Evolutionary conservation across 2,113 vertebrate genomes (phyloP).

Genomic region (Hippocampus barbouri): DNA sequence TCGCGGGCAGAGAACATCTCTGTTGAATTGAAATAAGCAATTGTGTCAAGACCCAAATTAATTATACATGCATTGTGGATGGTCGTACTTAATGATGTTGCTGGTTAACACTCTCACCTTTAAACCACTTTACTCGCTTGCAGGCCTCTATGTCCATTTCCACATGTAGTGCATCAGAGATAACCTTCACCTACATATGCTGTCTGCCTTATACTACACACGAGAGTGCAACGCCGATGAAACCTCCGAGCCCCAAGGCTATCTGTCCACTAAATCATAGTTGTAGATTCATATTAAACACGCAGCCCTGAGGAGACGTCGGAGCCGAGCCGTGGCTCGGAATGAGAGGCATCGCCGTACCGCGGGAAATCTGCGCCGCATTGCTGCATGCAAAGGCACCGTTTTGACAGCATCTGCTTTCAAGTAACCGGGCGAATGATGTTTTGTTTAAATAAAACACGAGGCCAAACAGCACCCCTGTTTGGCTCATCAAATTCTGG

Average conservation of each 20-base stretch:
- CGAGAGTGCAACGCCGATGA: slow-evolving; percentile 22
- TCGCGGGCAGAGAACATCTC: slow-evolving; percentile 10
- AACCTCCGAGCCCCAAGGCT: slow-evolving; percentile 41
- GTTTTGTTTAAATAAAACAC: not conserved
- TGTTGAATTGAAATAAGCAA: slow-evolving; percentile 57
- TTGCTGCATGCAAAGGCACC: slow-evolving; percentile 22
- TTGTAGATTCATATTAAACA: slow-evolving; percentile 59
- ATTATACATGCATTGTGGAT: not conserved
- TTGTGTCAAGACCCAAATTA: slow-evolving; percentile 42
- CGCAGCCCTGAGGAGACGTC: slow-evolving; percentile 34
- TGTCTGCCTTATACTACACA: slow-evolving; percentile 22
- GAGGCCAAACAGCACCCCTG: not conserved
- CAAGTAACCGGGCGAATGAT: slow-evolving; percentile 10
- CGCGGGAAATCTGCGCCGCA: slow-evolving; percentile 27
- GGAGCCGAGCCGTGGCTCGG: slow-evolving; percentile 22
- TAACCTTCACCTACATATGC: slow-evolving; percentile 51
- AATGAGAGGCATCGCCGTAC: slow-evolving; percentile 50
- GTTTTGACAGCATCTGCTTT: slow-evolving; percentile 38
- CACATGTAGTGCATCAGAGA: slow-evolving; percentile 20
- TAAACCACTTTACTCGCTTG: not conserved
- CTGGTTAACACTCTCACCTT: not conserved
- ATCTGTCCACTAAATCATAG: slow-evolving; percentile 54
- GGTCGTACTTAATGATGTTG: slow-evolving; percentile 24
- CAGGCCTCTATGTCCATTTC: not conserved
- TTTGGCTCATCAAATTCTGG: not conserved